These are phyloP conservation scores for Zeugodacus cucurbitae DNA, from an alignment of 1,140 invertebrate genomes.

Conservation along the genomic window DNA sequence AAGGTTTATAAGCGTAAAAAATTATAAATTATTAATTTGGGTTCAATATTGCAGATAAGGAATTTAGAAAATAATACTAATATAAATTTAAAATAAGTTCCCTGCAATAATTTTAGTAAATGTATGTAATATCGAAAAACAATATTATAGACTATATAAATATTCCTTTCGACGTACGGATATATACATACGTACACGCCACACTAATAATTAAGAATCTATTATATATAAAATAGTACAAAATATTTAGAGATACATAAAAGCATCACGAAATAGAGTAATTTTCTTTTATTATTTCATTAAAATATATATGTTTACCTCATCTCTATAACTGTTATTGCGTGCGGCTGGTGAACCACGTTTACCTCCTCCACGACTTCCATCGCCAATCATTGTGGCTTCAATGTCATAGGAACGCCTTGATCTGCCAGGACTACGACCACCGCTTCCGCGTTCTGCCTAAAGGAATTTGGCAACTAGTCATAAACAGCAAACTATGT, in stretches of 20 bases:
- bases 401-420: background rate
- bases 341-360: background rate
- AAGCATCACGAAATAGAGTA: background rate
- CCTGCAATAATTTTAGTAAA: no score
- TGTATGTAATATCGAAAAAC: no score
- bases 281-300: no score
- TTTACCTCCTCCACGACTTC: background rate
- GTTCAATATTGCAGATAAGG: no score
- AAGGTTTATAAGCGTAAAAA: no score
- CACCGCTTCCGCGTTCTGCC: constrained; percentile 49
- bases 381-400: background rate
- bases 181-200: background rate
- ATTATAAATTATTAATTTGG: no score
- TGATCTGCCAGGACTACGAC: background rate
- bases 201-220: no score
- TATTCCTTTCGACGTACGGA: no score
- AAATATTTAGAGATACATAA: background rate
- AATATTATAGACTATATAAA: no score
- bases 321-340: constrained; percentile 3
- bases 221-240: background rate
- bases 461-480: constrained; percentile 65
- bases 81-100: no score
- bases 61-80: no score
- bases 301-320: constrained; percentile 39
- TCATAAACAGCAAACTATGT: constrained; percentile 66